Evolutionary conservation across 2,888 invertebrate species (phyloP).

Genomic region (Napeogenes sylphis): DNA sequence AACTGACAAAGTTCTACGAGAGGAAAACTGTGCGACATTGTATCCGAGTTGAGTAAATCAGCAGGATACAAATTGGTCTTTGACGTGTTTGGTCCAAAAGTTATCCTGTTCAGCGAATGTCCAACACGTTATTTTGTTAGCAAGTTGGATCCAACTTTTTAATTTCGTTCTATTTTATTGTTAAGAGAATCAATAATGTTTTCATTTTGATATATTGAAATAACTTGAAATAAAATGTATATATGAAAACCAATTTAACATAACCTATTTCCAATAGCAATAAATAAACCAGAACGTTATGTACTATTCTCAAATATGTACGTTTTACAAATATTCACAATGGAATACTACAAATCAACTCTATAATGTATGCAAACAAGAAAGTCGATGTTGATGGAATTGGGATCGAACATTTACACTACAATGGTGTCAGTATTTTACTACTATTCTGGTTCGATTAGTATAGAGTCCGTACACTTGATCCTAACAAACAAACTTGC

Average conservation of each 20-base stretch:
- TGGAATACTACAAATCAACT: background rate
- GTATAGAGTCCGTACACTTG: constrained; percentile 1
- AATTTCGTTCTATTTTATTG: background rate
- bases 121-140: background rate
- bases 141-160: background rate
- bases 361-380: too few species aligned
- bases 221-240: too few species aligned
- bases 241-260: too few species aligned
- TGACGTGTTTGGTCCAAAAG: too few species aligned
- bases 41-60: too few species aligned
- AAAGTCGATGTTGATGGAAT: too few species aligned
- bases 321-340: background rate
- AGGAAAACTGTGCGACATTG: constrained; percentile 4
- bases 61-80: too few species aligned
- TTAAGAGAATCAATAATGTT: too few species aligned
- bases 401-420: constrained; percentile 39
- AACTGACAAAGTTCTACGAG: constrained; percentile 4
- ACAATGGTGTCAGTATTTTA: constrained; percentile 42
- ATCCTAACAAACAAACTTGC: too few species aligned
- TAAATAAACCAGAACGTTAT: background rate
- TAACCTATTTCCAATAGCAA: too few species aligned
- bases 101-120: background rate
- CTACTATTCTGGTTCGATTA: constrained; percentile 21
- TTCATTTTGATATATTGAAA: too few species aligned
- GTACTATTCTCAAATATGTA: constrained; percentile 1